Percentiles rank a stretch among this genome's conserved stretches.
These are phyloP conservation scores for Neodiprion pinetum DNA, from an alignment of 1,140 invertebrate genomes.

Conservation along the genomic window DNA sequence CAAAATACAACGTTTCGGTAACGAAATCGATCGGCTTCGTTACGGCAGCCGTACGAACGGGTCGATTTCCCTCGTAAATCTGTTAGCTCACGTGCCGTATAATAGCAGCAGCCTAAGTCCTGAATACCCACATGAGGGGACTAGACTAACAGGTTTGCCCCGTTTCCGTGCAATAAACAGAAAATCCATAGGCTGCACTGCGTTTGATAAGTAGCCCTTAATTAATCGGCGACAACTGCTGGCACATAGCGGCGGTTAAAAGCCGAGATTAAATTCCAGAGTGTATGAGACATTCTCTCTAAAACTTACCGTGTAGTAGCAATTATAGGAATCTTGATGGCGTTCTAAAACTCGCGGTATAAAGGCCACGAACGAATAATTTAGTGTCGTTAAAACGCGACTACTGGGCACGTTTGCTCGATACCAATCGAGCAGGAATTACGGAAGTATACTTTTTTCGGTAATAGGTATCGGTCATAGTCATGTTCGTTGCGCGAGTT, in stretches of 20 bases:
- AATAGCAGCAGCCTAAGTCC: constrained; percentile 16
- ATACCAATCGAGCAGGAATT: constrained; percentile 29
- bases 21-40: too few species aligned
- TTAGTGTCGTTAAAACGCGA: neutral
- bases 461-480: constrained; percentile 7
- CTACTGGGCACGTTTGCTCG: neutral
- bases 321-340: too few species aligned
- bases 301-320: too few species aligned
- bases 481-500: constrained; percentile 36
- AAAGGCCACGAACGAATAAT: neutral
- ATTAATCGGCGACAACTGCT: constrained; percentile 26
- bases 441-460: constrained; percentile 16
- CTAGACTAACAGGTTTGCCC: constrained; percentile 34
- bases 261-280: neutral
- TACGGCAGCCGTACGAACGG: constrained; percentile 9
- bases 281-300: too few species aligned
- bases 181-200: neutral
- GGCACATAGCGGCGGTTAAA: constrained; percentile 36
- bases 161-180: constrained; percentile 39
- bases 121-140: constrained; percentile 30
- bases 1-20: too few species aligned
- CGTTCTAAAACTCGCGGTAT: neutral
- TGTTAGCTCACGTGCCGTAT: constrained; percentile 34
- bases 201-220: neutral
- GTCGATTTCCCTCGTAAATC: constrained; percentile 47